Evolutionary conservation across 1,140 invertebrate species (phyloP), one percentile per base, ranked within the genome.

Genomic region (Daktulosphaira vitifoliae): DNA sequence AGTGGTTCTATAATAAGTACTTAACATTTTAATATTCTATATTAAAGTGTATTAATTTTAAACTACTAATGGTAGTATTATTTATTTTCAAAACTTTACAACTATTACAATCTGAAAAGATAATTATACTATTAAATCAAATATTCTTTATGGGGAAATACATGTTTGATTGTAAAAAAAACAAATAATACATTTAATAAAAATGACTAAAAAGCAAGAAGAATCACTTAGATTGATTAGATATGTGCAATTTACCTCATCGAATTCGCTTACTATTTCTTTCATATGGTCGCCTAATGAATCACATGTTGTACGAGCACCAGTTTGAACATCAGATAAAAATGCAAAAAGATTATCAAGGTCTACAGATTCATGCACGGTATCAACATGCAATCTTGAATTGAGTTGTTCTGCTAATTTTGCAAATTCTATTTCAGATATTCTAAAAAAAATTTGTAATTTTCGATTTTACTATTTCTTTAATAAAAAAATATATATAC

Each of bases 281-380:
- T 89, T 83, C 87, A 92, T 91, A 71, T 85, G 83, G 70, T 87
- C 82, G 5, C 87, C 87, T 50, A 92, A 90, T 73, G 90, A 87
- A n/a, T 89, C 86, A n/a, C n/a, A n/a, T 15, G 91, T 86, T 8
- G 88, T 83, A 64, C 83, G 80, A 26, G 80, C 76, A 65, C 77
- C 77, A 72, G 50, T 71, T 72, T 89, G 86, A 15, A 90, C 84
- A 67, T 92, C 89, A 0, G 88, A 88, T 8, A 96, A 78, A 73
- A 96, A 96, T 50, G 89, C 89, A 76, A 96, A 96, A 70, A 96
- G 79, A 76, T 93, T 92, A 74, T 96, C 92, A 52, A 96, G 78
- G 73, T 95, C 91, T 0, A 95, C 86, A 1, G 88, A 88, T 65
- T 88, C 82, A 69, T 73, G 72, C 56, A 78, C 67, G 65, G 78